Conservation (phyloP, 2,888 invertebrate species). For the Eilema depressum region DNA sequence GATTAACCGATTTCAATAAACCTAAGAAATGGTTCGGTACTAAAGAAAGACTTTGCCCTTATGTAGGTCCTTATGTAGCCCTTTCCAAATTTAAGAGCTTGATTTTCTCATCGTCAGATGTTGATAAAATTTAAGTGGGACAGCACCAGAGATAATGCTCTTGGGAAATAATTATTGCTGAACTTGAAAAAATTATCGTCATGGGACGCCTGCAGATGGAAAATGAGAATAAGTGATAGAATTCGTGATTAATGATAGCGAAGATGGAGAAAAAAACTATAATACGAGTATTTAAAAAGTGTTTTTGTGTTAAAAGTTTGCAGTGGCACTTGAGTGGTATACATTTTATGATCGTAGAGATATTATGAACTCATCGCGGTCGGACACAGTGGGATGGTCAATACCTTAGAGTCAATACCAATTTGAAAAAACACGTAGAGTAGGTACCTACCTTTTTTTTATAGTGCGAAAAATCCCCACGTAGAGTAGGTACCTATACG, state of each 20-base stretch:
- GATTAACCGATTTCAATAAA: conserved; percentile 4
- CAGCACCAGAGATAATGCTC: background rate
- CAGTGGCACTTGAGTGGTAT: too few species aligned
- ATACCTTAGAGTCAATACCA: too few species aligned
- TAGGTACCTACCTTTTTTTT: too few species aligned
- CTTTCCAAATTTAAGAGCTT: background rate
- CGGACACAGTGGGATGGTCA: too few species aligned
- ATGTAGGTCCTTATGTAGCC: background rate
- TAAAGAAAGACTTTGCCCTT: background rate
- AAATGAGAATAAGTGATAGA: background rate
- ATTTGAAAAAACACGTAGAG: too few species aligned
- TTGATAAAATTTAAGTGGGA: background rate
- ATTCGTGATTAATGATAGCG: background rate
- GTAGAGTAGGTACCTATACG: too few species aligned
- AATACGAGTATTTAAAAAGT: too few species aligned
- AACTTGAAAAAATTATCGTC: background rate
- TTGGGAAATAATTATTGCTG: background rate
- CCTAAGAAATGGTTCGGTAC: background rate
- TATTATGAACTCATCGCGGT: too few species aligned
- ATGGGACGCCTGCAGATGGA: background rate
- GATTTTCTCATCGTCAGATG: background rate
- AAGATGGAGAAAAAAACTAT: background rate
- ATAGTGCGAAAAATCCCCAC: too few species aligned
- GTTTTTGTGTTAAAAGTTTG: too few species aligned
- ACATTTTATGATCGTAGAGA: too few species aligned